Base-by-base conservation (phyloP, 2,888 invertebrate genomes). In the Volucella bombylans region DNA sequence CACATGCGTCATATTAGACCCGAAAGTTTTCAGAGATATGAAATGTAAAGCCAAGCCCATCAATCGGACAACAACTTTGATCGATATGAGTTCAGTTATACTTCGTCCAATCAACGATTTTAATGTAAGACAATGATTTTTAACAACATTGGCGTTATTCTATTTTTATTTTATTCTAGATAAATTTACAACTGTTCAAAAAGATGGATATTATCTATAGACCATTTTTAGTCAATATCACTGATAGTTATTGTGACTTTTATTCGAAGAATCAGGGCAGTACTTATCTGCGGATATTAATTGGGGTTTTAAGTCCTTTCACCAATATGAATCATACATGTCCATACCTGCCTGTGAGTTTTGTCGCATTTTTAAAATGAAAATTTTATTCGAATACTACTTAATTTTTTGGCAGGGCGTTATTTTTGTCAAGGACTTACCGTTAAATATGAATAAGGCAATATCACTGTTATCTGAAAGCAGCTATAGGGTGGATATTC, bases 311-410 rank as follows among this genome's bases (percentile, higher is more conserved):
- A 10, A 1, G 0, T 0, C 54, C 54, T 0, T 55, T 67, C 31
- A 23, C 73, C 4, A 80, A 80, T 11, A 14, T 73, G 1, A 80
- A 73, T 54, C 79, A 80, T 10, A 23, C 61, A 0, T 73, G 79
- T 38, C 79, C 73, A 1, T 80, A 55, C 15, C 10, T 2, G 31
- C 31, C 31, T 4, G 79, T 80, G 15, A 43, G 73, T 52, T 12
- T 12, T 2, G 6, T 39, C 14, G 38, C 8, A 4, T 39, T 12
- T 12, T 10, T 39, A 12, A n/a, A n/a, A n/a, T 8, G n/a, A 31
- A 31, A 4, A 23, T 23, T 6, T 1, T 4, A 38, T 6, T 12
- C 8, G 2, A 38, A 12, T 31, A 4, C 9, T 14, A 1, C 18
- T 18, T 18, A 10, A n/a, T 39, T n/a, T 12, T 10, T n/a, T 57